phyloP scores from a whole-genome alignment of 2,888 invertebrate species.

The Macaria notata region DNA sequence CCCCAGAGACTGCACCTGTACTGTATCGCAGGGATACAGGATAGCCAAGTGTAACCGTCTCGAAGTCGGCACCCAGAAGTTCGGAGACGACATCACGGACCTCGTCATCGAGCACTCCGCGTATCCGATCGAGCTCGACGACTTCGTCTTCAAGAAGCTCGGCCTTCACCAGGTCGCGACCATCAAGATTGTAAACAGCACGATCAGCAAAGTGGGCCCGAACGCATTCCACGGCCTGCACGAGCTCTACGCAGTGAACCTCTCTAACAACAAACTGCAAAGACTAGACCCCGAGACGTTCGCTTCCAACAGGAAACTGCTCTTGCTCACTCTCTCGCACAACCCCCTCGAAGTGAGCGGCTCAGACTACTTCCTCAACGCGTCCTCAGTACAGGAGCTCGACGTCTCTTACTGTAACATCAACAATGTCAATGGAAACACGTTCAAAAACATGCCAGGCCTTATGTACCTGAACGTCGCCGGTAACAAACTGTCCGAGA shows the following conservation, averaged over 20 bases:
- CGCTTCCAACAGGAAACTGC: constrained; percentile 84
- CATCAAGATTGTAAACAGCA: constrained; percentile 86
- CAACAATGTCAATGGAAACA: constrained; percentile 83
- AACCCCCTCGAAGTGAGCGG: constrained; percentile 82
- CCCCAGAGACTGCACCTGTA: constrained; percentile 84
- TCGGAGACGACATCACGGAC: constrained; percentile 85
- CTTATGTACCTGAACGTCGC: constrained; percentile 86
- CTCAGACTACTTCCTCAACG: constrained; percentile 79
- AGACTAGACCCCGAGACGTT: constrained; percentile 87
- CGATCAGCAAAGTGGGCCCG: constrained; percentile 84
- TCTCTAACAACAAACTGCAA: constrained; percentile 86
- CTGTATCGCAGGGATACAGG: constrained; percentile 82
- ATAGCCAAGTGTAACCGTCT: constrained; percentile 86
- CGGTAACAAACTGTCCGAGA: constrained; percentile 84
- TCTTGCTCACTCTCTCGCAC: constrained; percentile 85
- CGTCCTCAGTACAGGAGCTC: constrained; percentile 86
- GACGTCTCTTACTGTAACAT: constrained; percentile 87
- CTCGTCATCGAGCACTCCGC: constrained; percentile 84
- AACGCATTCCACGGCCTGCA: constrained; percentile 87
- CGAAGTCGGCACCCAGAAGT: constrained; percentile 85
- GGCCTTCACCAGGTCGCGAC: constrained; percentile 85
- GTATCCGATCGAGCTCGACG: constrained; percentile 82
- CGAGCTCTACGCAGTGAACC: constrained; percentile 85
- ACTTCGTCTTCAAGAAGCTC: constrained; percentile 83
- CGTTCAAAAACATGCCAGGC: constrained; percentile 84